Conservation (phyloP, 2,797 vertebrate genomes). For the Onychomys arenicola region DNA sequence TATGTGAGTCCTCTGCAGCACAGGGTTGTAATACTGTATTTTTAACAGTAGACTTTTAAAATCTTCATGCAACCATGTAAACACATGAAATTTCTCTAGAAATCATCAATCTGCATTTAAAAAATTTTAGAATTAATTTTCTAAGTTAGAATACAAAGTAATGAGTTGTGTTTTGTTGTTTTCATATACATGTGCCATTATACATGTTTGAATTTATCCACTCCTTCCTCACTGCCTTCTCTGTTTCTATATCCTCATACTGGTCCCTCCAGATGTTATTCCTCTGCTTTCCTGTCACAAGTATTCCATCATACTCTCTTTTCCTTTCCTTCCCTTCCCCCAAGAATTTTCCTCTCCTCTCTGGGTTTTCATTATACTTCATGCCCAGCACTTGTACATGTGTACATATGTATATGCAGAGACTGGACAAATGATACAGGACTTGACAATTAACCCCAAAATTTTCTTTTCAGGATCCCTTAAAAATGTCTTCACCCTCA, state of each 20-base stretch:
- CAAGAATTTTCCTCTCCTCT: background rate
- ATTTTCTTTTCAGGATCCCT: no score
- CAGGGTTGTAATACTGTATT: background rate
- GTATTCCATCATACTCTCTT: no score
- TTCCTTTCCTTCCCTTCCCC: background rate
- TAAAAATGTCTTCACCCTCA: no score
- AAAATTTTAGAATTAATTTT: background rate
- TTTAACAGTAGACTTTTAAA: background rate
- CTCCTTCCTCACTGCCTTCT: no score
- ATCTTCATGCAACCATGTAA: background rate
- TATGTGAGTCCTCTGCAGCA: background rate
- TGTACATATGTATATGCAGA: no score
- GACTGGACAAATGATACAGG: no score
- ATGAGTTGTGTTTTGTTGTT: background rate
- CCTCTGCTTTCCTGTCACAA: background rate
- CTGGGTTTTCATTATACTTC: background rate
- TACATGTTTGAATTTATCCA: no score
- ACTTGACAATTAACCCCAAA: no score
- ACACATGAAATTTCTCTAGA: background rate
- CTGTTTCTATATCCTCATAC: background rate
- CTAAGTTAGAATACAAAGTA: background rate
- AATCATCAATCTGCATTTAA: background rate
- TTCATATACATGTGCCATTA: background rate
- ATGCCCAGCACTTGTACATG: background rate
- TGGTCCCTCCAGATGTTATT: no score